These are phyloP conservation scores for Clarias magur DNA, from an alignment of 2,113 vertebrate genomes.

Conservation along the genomic window DNA sequence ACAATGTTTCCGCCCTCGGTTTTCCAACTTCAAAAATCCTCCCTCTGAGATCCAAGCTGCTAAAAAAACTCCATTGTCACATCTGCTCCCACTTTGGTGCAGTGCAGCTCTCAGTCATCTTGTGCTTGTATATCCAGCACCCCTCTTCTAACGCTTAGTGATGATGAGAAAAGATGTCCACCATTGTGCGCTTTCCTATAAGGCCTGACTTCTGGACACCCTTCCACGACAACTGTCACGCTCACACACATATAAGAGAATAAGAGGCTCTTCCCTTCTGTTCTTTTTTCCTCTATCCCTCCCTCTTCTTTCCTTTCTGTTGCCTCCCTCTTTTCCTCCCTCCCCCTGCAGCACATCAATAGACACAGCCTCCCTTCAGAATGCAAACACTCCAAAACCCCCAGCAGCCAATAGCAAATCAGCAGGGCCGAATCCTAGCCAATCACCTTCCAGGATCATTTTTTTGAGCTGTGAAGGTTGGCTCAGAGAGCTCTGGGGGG, in stretches of 20 bases:
- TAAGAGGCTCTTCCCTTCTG: constrained; percentile 54
- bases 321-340: constrained; percentile 51
- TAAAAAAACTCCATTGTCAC: constrained; percentile 48
- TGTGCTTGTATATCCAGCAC: constrained; percentile 24
- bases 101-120: constrained; percentile 49
- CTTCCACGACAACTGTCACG: constrained; percentile 40
- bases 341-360: constrained; percentile 50
- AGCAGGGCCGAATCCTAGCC: constrained; percentile 28
- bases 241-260: constrained; percentile 34
- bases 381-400: constrained; percentile 47
- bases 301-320: constrained; percentile 46
- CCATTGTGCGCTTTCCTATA: constrained; percentile 50
- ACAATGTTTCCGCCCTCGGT: constrained; percentile 37
- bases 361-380: constrained; percentile 42
- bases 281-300: constrained; percentile 53
- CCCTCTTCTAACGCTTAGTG: constrained; percentile 27
- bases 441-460: constrained; percentile 47
- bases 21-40: constrained; percentile 46
- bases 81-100: constrained; percentile 53
- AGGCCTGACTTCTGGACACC: constrained; percentile 31
- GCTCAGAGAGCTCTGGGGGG: constrained; percentile 31
- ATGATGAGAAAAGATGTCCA: constrained; percentile 19
- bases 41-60: constrained; percentile 45
- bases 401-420: constrained; percentile 52
- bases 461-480: constrained; percentile 47